phyloP scores from a whole-genome alignment of 1,140 invertebrate species.

The Zaprionus ghesquierei region DNA sequence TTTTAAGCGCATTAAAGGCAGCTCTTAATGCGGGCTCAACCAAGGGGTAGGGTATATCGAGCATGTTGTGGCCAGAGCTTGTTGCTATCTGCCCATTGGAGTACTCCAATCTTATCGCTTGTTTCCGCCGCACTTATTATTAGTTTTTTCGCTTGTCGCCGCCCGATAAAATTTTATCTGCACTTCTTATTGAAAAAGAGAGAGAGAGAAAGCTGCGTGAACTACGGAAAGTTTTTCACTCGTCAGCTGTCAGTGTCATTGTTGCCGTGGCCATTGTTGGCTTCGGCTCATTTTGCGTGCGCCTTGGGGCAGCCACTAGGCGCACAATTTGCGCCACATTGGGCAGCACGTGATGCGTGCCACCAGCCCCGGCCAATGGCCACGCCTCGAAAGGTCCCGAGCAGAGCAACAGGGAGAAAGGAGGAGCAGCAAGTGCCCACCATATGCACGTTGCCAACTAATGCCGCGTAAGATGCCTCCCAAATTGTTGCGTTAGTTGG shows the following conservation, averaged over 20 bases:
- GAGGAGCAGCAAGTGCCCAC: conserved; percentile 4
- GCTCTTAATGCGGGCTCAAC: background rate
- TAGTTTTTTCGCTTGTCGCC: conserved; percentile 23
- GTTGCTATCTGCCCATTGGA: background rate
- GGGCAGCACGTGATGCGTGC: conserved; percentile 71
- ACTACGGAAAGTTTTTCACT: conserved; percentile 32
- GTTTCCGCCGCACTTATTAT: conserved; percentile 10
- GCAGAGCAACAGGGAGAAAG: conserved; percentile 1
- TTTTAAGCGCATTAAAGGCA: conserved; percentile 34
- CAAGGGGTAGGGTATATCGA: background rate
- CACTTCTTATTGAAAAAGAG: conserved; percentile 38
- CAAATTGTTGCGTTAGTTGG: conserved; percentile 47
- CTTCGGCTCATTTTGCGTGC: conserved; percentile 56
- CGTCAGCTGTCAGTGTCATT: conserved; percentile 44
- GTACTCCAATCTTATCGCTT: background rate
- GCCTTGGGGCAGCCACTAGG: conserved; percentile 19
- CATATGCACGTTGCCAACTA: conserved; percentile 36
- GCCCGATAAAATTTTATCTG: conserved; percentile 58
- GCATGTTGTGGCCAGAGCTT: background rate
- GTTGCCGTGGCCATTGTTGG: conserved; percentile 16
- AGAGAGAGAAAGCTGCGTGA: background rate
- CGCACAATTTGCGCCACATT: conserved; percentile 66
- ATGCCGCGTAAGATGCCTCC: conserved; percentile 20
- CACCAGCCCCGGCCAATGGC: conserved; percentile 8
- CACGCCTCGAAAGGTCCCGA: background rate